Conservation (phyloP, 2,888 invertebrate species). For the Mythimna pallens region DNA sequence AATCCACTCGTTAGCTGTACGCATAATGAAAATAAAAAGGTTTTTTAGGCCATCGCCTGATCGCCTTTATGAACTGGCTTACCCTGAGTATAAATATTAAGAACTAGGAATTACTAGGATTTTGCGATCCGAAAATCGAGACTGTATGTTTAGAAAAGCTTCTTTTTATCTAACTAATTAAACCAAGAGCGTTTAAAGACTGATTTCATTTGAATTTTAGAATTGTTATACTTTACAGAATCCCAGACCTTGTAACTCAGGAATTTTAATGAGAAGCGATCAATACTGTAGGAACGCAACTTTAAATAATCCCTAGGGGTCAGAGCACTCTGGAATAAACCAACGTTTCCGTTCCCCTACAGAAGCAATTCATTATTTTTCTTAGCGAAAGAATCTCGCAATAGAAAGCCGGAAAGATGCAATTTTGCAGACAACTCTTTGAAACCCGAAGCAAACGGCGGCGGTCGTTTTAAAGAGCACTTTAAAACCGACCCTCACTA, state of each 20-base stretch:
- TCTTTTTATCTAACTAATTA: not conserved
- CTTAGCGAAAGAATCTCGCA: constrained; percentile 33
- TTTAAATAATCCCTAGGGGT: constrained; percentile 22
- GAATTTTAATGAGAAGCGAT: constrained; percentile 58
- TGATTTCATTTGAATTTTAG: not conserved
- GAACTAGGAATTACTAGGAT: not conserved
- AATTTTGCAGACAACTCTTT: constrained; percentile 56
- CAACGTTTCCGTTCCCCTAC: constrained; percentile 19
- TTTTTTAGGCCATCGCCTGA: no score
- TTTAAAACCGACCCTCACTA: constrained; percentile 45
- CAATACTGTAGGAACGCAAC: constrained; percentile 30
- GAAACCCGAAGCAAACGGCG: constrained; percentile 45
- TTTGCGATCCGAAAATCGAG: no score
- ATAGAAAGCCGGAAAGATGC: constrained; percentile 43
- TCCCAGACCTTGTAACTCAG: constrained; percentile 18
- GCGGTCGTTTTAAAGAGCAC: constrained; percentile 31
- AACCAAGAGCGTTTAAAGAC: not conserved
- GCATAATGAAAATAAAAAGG: no score
- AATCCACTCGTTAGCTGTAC: no score
- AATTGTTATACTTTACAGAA: not conserved
- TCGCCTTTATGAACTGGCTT: no score
- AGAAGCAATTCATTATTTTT: constrained; percentile 41
- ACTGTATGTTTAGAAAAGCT: not conserved
- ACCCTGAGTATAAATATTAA: not conserved
- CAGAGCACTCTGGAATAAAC: constrained; percentile 19